These are phyloP conservation scores for Atherinomorus stipes DNA, from an alignment of 2,113 vertebrate species.

Conservation along the genomic window DNA sequence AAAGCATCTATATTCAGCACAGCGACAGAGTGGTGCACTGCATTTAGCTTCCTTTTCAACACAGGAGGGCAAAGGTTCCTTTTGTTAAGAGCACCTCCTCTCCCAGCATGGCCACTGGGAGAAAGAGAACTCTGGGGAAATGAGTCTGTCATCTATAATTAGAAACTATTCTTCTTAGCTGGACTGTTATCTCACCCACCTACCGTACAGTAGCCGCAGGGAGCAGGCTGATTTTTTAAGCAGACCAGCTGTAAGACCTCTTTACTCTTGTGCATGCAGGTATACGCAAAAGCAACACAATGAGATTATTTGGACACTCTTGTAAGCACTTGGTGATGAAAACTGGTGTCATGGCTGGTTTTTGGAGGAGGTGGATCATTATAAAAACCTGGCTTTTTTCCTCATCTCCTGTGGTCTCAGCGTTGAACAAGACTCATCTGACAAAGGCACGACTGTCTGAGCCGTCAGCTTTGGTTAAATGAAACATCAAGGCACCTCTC, in stretches of 20 bases:
- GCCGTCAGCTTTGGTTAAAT: slow-evolving; percentile 66
- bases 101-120: slow-evolving; percentile 57
- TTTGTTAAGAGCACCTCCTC: slow-evolving; percentile 42
- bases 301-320: not conserved
- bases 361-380: slow-evolving; percentile 2
- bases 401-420: slow-evolving; percentile 17
- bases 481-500: slow-evolving; percentile 70
- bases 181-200: slow-evolving; percentile 48
- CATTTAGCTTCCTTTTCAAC: slow-evolving; percentile 42
- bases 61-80: slow-evolving; percentile 48
- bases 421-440: slow-evolving; percentile 26
- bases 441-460: slow-evolving; percentile 46
- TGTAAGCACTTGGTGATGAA: not conserved
- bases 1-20: slow-evolving; percentile 14
- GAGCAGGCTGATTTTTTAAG: slow-evolving; percentile 30
- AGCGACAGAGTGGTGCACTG: not conserved
- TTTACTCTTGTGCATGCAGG: not conserved
- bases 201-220: slow-evolving; percentile 36
- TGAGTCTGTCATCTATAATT: slow-evolving; percentile 67
- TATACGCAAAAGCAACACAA: slow-evolving; percentile 22
- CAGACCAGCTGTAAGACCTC: slow-evolving; percentile 30
- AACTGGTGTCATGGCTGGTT: slow-evolving; percentile 1
- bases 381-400: slow-evolving; percentile 8
- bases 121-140: slow-evolving; percentile 54
- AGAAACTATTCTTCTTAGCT: slow-evolving; percentile 61